Conservation (phyloP, 1,140 invertebrate genomes). For the Phymastichus coffea region DNA sequence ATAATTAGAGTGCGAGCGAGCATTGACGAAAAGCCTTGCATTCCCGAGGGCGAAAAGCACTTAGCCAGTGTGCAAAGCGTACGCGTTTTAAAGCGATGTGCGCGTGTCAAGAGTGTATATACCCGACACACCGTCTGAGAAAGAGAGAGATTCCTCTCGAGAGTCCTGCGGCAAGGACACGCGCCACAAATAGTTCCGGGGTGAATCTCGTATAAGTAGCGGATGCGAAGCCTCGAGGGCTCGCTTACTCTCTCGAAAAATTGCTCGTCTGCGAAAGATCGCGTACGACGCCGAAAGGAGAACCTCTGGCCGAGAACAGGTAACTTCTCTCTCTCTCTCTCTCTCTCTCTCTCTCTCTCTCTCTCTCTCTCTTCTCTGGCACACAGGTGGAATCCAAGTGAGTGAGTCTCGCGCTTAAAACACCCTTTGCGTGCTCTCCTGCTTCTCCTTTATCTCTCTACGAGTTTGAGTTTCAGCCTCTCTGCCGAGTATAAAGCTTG, state of each 20-base stretch:
- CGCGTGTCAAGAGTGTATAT: too few relatives aligned
- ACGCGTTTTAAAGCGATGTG: too few relatives aligned
- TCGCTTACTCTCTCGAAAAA: too few relatives aligned
- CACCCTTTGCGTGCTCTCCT: conserved; percentile 34
- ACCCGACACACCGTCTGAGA: too few relatives aligned
- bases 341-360: neutral
- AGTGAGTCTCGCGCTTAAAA: conserved; percentile 29
- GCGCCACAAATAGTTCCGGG: conserved; percentile 26
- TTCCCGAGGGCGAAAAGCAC: conserved; percentile 15
- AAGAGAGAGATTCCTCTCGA: neutral
- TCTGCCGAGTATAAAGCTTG: too few relatives aligned
- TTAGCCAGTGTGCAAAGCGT: too few relatives aligned
- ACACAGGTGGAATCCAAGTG: too few relatives aligned
- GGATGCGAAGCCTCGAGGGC: too few relatives aligned
- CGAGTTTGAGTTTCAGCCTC: too few relatives aligned
- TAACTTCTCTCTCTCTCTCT: neutral
- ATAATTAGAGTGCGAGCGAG: too few relatives aligned
- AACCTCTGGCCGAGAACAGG: neutral
- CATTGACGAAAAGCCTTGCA: conserved; percentile 9
- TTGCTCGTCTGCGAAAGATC: too few relatives aligned
- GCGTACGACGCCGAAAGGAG: too few relatives aligned
- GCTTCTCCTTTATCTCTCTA: conserved; percentile 14
- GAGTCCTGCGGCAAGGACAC: conserved; percentile 29
- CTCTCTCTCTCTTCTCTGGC: neutral
- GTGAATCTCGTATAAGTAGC: conserved; percentile 3